These are phyloP conservation scores for Acrossocheilus fasciatus DNA, from an alignment of 2,797 vertebrate species.

Conservation along the genomic window DNA sequence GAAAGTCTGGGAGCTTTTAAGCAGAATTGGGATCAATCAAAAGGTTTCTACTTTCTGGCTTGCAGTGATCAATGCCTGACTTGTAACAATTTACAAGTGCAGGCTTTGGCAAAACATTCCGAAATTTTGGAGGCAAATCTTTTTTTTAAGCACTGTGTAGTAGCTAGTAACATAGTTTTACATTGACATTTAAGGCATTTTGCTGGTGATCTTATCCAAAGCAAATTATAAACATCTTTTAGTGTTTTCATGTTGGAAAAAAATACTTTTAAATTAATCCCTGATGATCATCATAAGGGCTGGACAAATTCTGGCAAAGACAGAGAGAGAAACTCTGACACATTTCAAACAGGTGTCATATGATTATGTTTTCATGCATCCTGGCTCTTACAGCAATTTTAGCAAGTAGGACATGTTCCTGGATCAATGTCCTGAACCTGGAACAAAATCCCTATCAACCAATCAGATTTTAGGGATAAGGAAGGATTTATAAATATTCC, in stretches of 20 bases:
- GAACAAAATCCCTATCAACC: not conserved
- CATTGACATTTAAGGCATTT: conserved; percentile 21
- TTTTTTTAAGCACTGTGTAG: conserved; percentile 47
- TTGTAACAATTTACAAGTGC: conserved; percentile 52
- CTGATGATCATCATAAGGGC: conserved; percentile 28
- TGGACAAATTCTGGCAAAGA: conserved; percentile 24
- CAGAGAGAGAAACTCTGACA: conserved; percentile 19
- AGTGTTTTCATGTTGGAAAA: conserved; percentile 10
- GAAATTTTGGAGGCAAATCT: conserved; percentile 37
- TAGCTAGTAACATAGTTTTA: conserved; percentile 43
- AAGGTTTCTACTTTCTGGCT: conserved; percentile 52
- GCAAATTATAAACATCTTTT: conserved; percentile 22
- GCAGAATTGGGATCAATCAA: conserved; percentile 39
- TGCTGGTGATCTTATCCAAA: conserved; percentile 2
- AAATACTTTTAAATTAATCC: conserved; percentile 42
- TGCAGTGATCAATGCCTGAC: conserved; percentile 54
- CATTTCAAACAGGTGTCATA: conserved; percentile 34
- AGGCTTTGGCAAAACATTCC: conserved; percentile 43
- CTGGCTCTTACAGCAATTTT: conserved; percentile 19
- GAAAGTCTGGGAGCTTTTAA: conserved; percentile 44
- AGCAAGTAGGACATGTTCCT: conserved; percentile 22
- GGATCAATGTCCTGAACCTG: conserved; percentile 18
- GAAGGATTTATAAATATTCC: not conserved
- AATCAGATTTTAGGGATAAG: not conserved
- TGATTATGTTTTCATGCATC: conserved; percentile 5